phyloP scores from a whole-genome alignment of 2,888 invertebrate genomes.

The Ennomos erosarius region DNA sequence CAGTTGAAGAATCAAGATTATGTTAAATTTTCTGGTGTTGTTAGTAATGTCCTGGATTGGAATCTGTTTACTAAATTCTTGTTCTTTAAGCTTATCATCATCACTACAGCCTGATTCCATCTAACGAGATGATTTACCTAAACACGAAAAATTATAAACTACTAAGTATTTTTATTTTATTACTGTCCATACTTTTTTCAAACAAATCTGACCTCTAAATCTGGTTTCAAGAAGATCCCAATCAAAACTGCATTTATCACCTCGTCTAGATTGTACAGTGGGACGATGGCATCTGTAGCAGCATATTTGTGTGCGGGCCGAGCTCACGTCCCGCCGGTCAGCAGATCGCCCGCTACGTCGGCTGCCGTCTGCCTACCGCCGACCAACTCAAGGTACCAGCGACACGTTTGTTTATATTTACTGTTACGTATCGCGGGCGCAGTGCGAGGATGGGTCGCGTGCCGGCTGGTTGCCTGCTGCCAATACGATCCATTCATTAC shows the following conservation, averaged over 20 bases:
- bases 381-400: conserved; percentile 19
- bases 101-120: no score
- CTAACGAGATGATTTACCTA: no score
- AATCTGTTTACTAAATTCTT: no score
- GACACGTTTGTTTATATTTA: conserved; percentile 46
- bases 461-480: conserved; percentile 30
- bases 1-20: conserved; percentile 9
- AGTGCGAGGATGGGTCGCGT: conserved; percentile 45
- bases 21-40: neutral
- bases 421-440: conserved; percentile 44
- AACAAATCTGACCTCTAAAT: no score
- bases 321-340: conserved; percentile 24
- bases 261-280: no score
- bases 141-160: no score
- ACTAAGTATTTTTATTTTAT: no score
- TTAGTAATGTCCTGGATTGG: neutral
- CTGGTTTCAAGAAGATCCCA: no score
- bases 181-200: no score
- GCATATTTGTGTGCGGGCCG: neutral
- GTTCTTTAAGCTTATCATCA: no score
- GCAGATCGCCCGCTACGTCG: conserved; percentile 5
- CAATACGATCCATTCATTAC: neutral
- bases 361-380: neutral
- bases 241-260: no score
- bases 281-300: neutral